Conservation (phyloP, 2,888 invertebrate species). For the Alentia gelatinosa region DNA sequence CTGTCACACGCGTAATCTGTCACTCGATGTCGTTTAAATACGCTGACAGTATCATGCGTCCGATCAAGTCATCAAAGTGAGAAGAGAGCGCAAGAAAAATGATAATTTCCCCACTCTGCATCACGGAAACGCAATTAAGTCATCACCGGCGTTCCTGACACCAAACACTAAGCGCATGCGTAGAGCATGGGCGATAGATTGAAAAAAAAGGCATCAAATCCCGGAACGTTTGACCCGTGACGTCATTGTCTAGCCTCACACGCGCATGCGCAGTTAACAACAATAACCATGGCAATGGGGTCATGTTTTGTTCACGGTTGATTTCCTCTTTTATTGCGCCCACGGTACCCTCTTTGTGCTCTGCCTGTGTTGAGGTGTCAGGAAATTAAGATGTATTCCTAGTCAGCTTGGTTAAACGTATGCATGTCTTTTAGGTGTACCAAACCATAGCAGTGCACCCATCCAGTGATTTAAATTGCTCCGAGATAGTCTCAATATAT, state of each 20-base stretch:
- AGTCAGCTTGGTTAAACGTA: neutral
- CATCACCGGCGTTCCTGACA: neutral
- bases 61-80: neutral
- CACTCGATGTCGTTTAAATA: neutral
- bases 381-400: slow-evolving; percentile 41
- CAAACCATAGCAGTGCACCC: neutral
- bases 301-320: neutral
- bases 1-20: neutral
- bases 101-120: neutral
- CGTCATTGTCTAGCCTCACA: slow-evolving; percentile 16
- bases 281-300: slow-evolving; percentile 43
- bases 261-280: slow-evolving; percentile 49
- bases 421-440: neutral
- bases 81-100: neutral
- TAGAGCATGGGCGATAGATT: neutral
- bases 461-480: neutral
- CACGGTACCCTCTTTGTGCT: neutral
- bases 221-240: neutral
- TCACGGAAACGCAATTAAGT: neutral
- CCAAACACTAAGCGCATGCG: neutral
- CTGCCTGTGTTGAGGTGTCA: neutral
- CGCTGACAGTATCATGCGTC: neutral
- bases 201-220: neutral
- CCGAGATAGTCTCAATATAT: slow-evolving; percentile 21
- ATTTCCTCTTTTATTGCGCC: neutral